Evolutionary conservation across 2,888 invertebrate genomes (phyloP).

Genomic region (Stenolophus ochropezus): DNA sequence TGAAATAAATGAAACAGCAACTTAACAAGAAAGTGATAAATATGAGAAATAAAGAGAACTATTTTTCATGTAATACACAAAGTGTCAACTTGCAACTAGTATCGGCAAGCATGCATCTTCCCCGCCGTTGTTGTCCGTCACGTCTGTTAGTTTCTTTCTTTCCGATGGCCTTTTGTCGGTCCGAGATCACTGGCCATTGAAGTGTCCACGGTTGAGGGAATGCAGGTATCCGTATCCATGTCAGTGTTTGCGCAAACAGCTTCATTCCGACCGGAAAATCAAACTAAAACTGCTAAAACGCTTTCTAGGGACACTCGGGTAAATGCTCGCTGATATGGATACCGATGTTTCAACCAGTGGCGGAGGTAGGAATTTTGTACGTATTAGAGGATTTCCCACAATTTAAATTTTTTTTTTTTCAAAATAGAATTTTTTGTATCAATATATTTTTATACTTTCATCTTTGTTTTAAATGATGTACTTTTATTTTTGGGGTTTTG

Average conservation of each 20-base stretch:
- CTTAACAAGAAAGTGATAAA: no score
- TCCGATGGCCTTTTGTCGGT: conserved; percentile 55
- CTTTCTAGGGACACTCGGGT: conserved; percentile 5
- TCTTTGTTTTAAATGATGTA: no score
- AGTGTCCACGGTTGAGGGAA: conserved; percentile 48
- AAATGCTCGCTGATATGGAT: conserved; percentile 17
- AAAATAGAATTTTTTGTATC: no score
- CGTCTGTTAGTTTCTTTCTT: conserved; percentile 25
- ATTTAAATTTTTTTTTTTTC: no score
- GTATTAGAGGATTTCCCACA: no score
- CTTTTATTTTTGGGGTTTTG: no score
- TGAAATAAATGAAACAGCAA: no score
- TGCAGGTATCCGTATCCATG: conserved; percentile 50
- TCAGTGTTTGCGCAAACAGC: conserved; percentile 49
- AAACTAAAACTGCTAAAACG: conserved; percentile 35
- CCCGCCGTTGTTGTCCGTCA: conserved; percentile 7
- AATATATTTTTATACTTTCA: no score
- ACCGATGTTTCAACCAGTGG: background rate
- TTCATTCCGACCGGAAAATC: conserved; percentile 28
- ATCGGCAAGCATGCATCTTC: background rate
- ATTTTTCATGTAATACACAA: background rate
- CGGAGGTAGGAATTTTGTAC: background rate
- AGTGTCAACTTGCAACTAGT: conserved; percentile 49
- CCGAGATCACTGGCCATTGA: conserved; percentile 38
- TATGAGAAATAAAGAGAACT: background rate